These are phyloP conservation scores for Sterrhoptilus dennistouni DNA, from an alignment of 2,113 vertebrate genomes.

Conservation along the genomic window DNA sequence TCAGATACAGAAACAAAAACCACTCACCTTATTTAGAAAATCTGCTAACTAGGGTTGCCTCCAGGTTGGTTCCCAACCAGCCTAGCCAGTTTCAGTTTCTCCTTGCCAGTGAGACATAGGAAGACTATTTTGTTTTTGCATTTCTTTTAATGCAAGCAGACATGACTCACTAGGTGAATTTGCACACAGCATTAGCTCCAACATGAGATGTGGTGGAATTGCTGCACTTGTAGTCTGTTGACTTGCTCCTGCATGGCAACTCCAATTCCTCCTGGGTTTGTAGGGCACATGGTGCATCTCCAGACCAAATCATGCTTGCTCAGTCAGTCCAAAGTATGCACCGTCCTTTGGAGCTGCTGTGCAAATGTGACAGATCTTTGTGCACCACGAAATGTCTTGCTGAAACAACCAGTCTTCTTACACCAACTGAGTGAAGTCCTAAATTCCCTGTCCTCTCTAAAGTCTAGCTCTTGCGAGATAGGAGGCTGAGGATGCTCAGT, in stretches of 20 bases:
- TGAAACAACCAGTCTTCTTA: background rate
- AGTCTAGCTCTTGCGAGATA: background rate
- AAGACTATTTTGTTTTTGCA: slow-evolving; percentile 3
- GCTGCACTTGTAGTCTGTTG: background rate
- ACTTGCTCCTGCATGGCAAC: background rate
- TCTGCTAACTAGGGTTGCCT: background rate
- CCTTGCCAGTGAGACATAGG: slow-evolving; percentile 5
- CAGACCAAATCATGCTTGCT: background rate
- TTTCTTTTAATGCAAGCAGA: background rate
- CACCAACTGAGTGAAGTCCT: background rate
- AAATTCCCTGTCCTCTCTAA: background rate
- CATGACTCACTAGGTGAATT: background rate
- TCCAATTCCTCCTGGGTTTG: background rate
- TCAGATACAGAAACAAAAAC: background rate
- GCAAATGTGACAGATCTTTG: background rate
- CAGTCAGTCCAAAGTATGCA: background rate
- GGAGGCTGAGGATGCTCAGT: background rate
- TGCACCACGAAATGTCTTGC: background rate
- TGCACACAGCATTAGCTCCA: background rate
- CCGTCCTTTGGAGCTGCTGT: background rate
- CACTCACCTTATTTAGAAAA: background rate
- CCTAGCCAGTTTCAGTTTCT: slow-evolving; percentile 21
- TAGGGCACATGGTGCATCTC: background rate
- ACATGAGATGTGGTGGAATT: background rate
- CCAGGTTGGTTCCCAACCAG: slow-evolving; percentile 39